phyloP scores from a whole-genome alignment of 2,797 vertebrate genomes.

The Stomatorhinus walkeri region DNA sequence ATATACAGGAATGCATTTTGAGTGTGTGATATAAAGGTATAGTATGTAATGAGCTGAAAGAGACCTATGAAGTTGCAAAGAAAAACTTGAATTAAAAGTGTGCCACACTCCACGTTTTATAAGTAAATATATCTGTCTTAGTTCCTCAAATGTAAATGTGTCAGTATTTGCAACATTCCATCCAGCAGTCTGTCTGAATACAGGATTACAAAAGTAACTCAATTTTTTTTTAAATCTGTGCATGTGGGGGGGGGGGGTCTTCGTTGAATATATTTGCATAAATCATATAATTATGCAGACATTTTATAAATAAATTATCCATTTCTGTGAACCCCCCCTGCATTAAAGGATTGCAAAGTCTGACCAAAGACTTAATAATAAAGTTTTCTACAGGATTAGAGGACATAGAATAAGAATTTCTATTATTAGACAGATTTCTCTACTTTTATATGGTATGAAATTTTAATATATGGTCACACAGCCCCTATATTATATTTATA shows the following conservation, averaged over 20 bases:
- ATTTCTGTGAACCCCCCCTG: neutral
- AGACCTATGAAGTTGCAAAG: neutral
- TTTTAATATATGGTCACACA: constrained; percentile 4
- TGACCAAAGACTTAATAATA: constrained; percentile 3
- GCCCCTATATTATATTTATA: neutral
- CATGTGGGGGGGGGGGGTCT: neutral
- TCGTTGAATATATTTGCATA: neutral
- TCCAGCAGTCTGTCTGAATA: neutral
- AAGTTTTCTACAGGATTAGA: neutral
- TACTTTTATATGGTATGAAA: neutral
- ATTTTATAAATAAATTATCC: neutral
- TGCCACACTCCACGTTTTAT: neutral
- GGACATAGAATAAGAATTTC: neutral
- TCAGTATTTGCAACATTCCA: neutral
- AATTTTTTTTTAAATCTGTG: neutral
- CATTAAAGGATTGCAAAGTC: neutral
- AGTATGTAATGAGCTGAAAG: neutral
- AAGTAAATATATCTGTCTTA: neutral
- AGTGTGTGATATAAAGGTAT: neutral
- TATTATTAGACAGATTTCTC: neutral
- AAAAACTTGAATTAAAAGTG: neutral
- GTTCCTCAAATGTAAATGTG: neutral
- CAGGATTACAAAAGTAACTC: neutral
- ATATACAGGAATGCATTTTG: neutral
- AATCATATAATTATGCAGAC: neutral